phyloP scores from a whole-genome alignment of 2,797 vertebrate species.

The Capromys pilorides region DNA sequence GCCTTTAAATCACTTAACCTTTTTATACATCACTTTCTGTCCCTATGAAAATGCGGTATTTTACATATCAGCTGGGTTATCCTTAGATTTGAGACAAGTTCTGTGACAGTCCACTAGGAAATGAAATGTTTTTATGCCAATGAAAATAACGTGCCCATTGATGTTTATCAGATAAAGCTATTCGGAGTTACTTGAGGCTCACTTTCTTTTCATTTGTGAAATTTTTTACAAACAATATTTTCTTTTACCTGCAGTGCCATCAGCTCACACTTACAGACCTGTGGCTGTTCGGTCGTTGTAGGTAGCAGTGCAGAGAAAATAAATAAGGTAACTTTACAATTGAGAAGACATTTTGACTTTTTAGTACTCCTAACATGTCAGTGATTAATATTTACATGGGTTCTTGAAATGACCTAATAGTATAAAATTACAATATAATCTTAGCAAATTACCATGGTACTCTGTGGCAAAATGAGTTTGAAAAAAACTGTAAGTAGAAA shows the following conservation, averaged over 20 bases:
- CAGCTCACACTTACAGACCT: slow-evolving; percentile 98
- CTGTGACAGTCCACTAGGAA: slow-evolving; percentile 27
- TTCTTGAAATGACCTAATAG: not conserved
- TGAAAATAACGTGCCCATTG: not conserved
- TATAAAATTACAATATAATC: slow-evolving; percentile 7
- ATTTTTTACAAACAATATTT: not conserved
- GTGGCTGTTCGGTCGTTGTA: slow-evolving; percentile 97
- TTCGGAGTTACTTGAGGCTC: slow-evolving; percentile 1
- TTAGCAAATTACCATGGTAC: slow-evolving; percentile 38
- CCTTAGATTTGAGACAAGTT: slow-evolving; percentile 1
- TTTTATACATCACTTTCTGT: not conserved
- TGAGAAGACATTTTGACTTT: slow-evolving; percentile 8
- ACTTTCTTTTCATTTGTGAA: slow-evolving; percentile 32
- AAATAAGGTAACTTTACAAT: slow-evolving; percentile 93
- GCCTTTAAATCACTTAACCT: slow-evolving; percentile 36
- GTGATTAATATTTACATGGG: slow-evolving; percentile 20
- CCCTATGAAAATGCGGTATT: not conserved
- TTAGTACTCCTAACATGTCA: not conserved
- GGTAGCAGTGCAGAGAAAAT: slow-evolving; percentile 98
- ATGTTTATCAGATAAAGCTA: not conserved
- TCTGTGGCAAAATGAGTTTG: slow-evolving; percentile 32
- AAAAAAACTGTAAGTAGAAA: slow-evolving; percentile 64
- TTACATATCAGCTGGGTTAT: not conserved
- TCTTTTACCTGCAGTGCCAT: slow-evolving; percentile 90
- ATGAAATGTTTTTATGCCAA: not conserved